A percentile compares a stretch with the other conserved stretches of the same genome.
These are phyloP conservation scores for Drosophila santomea DNA, from an alignment of 1,140 invertebrate species.

Conservation along the genomic window DNA sequence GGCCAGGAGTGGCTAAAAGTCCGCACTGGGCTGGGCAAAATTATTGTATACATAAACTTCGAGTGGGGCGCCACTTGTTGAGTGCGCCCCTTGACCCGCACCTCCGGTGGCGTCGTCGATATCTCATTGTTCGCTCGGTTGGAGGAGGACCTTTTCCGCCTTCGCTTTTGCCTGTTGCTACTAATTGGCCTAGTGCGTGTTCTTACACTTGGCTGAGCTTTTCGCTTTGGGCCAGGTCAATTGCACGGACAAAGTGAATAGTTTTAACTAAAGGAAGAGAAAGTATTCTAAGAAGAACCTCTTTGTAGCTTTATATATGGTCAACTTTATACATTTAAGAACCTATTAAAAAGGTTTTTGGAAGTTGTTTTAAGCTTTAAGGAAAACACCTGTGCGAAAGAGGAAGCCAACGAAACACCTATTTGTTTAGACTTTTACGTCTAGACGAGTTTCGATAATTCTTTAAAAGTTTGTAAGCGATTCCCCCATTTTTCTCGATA, in stretches of 20 bases:
- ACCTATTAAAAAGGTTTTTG: no score
- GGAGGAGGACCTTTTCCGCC: slow-evolving; percentile 31
- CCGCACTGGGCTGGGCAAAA: slow-evolving; percentile 34
- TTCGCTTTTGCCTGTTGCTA: slow-evolving; percentile 59
- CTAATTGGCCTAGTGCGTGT: slow-evolving; percentile 78
- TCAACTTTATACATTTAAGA: no score
- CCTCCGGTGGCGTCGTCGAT: slow-evolving; percentile 34
- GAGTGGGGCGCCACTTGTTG: slow-evolving; percentile 65
- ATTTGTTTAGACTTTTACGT: no score
- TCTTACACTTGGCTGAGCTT: slow-evolving; percentile 59
- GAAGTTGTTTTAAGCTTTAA: no score
- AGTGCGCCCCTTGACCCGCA: slow-evolving; percentile 31
- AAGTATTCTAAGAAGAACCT: background rate
- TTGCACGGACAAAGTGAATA: slow-evolving; percentile 20
- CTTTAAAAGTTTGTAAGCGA: background rate
- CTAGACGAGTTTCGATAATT: no score
- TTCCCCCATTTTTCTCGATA: background rate
- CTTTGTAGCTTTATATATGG: background rate
- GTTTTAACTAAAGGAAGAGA: background rate
- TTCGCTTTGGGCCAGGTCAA: slow-evolving; percentile 19
- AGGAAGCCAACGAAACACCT: no score
- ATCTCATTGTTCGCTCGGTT: slow-evolving; percentile 58
- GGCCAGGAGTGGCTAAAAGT: slow-evolving; percentile 10
- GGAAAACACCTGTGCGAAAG: no score
- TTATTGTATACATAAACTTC: slow-evolving; percentile 74